These are phyloP conservation scores for Gari tellinella DNA, from an alignment of 2,888 invertebrate genomes.

Conservation along the genomic window DNA sequence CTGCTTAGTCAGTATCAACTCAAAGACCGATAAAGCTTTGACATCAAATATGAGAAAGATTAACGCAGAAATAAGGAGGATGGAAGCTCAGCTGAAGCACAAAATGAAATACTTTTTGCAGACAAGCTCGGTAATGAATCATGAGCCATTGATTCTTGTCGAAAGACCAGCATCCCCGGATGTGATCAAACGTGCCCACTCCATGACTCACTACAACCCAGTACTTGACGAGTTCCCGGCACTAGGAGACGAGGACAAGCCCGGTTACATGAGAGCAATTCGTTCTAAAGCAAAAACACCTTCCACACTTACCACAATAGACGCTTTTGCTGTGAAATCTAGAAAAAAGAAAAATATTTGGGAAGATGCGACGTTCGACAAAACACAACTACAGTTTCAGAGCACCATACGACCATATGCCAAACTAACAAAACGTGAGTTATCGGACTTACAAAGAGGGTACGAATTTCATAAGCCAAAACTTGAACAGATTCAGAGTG, in stretches of 20 bases:
- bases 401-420: slow-evolving; percentile 72
- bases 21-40: slow-evolving; percentile 66
- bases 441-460: slow-evolving; percentile 67
- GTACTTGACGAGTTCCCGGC: slow-evolving; percentile 32
- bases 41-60: slow-evolving; percentile 59
- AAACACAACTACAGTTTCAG: slow-evolving; percentile 64
- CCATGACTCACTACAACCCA: slow-evolving; percentile 52
- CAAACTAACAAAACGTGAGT: slow-evolving; percentile 68
- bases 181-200: slow-evolving; percentile 50
- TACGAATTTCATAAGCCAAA: slow-evolving; percentile 73
- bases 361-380: slow-evolving; percentile 72
- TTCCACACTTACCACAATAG: slow-evolving; percentile 75
- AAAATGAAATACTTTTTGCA: slow-evolving; percentile 71
- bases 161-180: slow-evolving; percentile 75
- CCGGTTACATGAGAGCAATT: slow-evolving; percentile 75
- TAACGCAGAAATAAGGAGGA: slow-evolving; percentile 64
- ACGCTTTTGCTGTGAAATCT: slow-evolving; percentile 73
- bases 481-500: slow-evolving; percentile 41
- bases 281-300: slow-evolving; percentile 70
- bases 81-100: slow-evolving; percentile 68
- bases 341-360: slow-evolving; percentile 78
- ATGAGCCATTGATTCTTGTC: slow-evolving; percentile 77
- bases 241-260: slow-evolving; percentile 55
- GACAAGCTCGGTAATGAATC: slow-evolving; percentile 68
- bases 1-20: slow-evolving; percentile 68